These are phyloP conservation scores for Intellagama lesueurii DNA, from an alignment of 2,797 vertebrate species.

Conservation along the genomic window DNA sequence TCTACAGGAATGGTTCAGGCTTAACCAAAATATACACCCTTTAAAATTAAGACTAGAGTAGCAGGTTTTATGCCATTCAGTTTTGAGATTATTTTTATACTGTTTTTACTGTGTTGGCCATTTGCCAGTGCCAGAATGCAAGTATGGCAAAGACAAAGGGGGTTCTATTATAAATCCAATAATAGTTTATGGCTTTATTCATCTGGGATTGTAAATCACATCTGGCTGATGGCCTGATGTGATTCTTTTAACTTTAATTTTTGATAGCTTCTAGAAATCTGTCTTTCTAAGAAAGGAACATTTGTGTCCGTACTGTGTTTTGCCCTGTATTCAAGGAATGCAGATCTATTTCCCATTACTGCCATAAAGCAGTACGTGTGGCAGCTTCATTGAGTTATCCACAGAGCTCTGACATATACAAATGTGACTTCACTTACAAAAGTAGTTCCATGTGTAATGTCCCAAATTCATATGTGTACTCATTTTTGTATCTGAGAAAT, in stretches of 20 bases:
- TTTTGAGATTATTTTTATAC: slow-evolving; percentile 50
- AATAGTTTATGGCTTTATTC: slow-evolving; percentile 28
- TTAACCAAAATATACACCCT: slow-evolving; percentile 56
- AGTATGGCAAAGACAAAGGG: not conserved
- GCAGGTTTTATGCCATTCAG: slow-evolving; percentile 51
- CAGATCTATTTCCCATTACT: not conserved
- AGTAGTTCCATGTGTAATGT: not conserved
- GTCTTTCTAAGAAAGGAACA: slow-evolving; percentile 20
- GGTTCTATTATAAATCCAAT: slow-evolving; percentile 41
- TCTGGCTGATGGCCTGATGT: slow-evolving; percentile 10
- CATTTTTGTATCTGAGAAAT: not conserved
- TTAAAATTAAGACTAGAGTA: slow-evolving; percentile 34
- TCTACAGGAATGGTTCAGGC: slow-evolving; percentile 47
- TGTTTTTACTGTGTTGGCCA: slow-evolving; percentile 42
- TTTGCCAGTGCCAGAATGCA: slow-evolving; percentile 46
- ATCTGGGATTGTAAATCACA: slow-evolving; percentile 16
- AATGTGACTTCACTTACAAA: not conserved
- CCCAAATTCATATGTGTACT: not conserved
- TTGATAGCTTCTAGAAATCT: slow-evolving; percentile 23
- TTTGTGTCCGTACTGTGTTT: not conserved
- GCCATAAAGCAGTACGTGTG: not conserved
- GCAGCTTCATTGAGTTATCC: not conserved
- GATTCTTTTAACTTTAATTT: slow-evolving; percentile 25
- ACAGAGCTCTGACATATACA: not conserved
- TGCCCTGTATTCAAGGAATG: not conserved